Percentiles rank a stretch among this genome's conserved stretches.
These are phyloP conservation scores for Eciton burchellii DNA, from an alignment of 1,140 invertebrate genomes.

Conservation along the genomic window DNA sequence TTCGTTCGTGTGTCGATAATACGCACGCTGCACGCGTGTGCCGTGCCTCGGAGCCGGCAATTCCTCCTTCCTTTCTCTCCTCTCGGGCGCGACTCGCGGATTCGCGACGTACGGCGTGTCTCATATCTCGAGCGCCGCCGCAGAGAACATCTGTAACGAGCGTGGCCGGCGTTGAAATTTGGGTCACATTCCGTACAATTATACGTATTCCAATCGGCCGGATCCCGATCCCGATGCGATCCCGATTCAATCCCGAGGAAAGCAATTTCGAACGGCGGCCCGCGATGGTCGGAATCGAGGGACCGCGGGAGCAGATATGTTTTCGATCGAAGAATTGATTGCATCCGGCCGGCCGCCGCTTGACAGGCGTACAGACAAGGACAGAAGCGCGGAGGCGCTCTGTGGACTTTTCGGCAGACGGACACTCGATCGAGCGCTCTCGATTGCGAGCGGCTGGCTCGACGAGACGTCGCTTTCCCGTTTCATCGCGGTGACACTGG, in stretches of 20 bases:
- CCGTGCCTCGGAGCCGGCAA: background rate
- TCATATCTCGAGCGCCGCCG: background rate
- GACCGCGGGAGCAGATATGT: background rate
- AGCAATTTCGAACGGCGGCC: conserved; percentile 44
- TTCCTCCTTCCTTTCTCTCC: too few species aligned
- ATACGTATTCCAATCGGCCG: conserved; percentile 46
- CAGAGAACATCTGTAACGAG: conserved; percentile 41
- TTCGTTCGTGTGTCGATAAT: background rate
- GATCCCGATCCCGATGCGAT: conserved; percentile 48
- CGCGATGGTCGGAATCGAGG: conserved; percentile 21
- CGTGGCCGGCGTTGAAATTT: conserved; percentile 45
- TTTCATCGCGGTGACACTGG: background rate
- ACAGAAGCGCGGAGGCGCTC: conserved; percentile 31
- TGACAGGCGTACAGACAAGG: conserved; percentile 17
- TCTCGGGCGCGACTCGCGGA: too few species aligned
- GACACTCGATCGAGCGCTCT: conserved; percentile 9
- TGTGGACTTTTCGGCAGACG: background rate
- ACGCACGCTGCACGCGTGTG: background rate
- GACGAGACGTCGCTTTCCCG: conserved; percentile 9
- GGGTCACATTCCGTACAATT: conserved; percentile 45
- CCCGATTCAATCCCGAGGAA: conserved; percentile 51
- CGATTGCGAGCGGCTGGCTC: conserved; percentile 4
- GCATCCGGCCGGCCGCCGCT: conserved; percentile 16
- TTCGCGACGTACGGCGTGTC: background rate
- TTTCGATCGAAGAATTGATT: conserved; percentile 59